These are phyloP conservation scores for Callosobruchus maculatus DNA, from an alignment of 2,888 invertebrate genomes.

Conservation along the genomic window DNA sequence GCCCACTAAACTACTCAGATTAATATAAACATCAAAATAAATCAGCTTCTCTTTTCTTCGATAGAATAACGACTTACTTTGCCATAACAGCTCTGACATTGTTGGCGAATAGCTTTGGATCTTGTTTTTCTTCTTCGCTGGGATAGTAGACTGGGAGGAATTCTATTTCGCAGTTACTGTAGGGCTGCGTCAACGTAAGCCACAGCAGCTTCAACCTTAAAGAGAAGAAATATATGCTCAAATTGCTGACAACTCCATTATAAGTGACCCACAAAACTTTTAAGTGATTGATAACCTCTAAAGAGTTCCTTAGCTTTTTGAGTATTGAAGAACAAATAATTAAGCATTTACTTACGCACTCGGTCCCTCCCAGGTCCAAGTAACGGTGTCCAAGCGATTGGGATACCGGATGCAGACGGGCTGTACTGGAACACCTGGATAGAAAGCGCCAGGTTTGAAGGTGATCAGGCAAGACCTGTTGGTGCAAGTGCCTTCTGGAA, in stretches of 20 bases:
- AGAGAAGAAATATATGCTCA: no score
- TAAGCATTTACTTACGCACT: slow-evolving; percentile 89
- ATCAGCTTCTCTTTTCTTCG: no score
- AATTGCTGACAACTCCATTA: no score
- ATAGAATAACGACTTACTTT: slow-evolving; percentile 58
- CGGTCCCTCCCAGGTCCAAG: slow-evolving; percentile 95
- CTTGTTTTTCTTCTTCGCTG: slow-evolving; percentile 76
- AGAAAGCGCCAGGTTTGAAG: slow-evolving; percentile 90
- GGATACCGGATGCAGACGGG: slow-evolving; percentile 90
- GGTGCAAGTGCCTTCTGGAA: slow-evolving; percentile 95
- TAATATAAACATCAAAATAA: no score
- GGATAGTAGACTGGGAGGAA: slow-evolving; percentile 90
- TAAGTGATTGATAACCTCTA: no score
- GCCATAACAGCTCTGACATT: slow-evolving; percentile 92
- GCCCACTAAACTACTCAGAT: no score
- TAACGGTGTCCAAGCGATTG: slow-evolving; percentile 82
- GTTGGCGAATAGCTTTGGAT: slow-evolving; percentile 84
- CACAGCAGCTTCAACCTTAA: slow-evolving; percentile 75
- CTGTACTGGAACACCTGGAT: slow-evolving; percentile 93
- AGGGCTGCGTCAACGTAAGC: slow-evolving; percentile 84
- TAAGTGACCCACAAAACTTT: no score
- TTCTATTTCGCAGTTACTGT: slow-evolving; percentile 85
- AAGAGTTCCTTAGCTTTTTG: no score
- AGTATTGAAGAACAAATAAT: no score
- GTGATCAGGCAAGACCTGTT: slow-evolving; percentile 88